Percentiles rank a stretch among this genome's conserved stretches.
Evolutionary conservation across 2,888 invertebrate species (phyloP).

Genomic region (Clitarchus hookeri): DNA sequence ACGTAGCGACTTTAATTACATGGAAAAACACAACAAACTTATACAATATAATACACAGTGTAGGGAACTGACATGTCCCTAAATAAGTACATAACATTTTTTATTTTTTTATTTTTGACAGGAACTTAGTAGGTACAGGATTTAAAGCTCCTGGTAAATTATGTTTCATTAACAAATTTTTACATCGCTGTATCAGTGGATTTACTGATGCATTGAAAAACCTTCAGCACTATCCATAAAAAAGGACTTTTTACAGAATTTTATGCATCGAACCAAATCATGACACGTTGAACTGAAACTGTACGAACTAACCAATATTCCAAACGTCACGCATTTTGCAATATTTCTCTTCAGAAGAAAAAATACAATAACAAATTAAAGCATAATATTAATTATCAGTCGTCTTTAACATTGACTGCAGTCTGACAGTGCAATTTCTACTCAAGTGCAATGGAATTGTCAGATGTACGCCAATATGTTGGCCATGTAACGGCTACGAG

Average conservation of each 20-base stretch:
- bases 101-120: too few relatives aligned
- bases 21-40: too few relatives aligned
- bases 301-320: too few relatives aligned
- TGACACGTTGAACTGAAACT: too few relatives aligned
- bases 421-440: slow-evolving; percentile 8
- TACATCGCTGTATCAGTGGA: background rate
- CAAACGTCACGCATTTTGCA: too few relatives aligned
- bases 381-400: too few relatives aligned
- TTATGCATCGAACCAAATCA: too few relatives aligned
- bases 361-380: too few relatives aligned
- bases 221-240: background rate
- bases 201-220: background rate
- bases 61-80: background rate
- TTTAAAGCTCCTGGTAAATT: background rate
- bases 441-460: background rate
- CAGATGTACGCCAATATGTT: background rate
- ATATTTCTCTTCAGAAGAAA: too few relatives aligned
- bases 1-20: too few relatives aligned
- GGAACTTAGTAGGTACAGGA: background rate
- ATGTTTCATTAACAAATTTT: too few relatives aligned
- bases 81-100: background rate
- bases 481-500: background rate
- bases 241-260: too few relatives aligned
- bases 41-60: background rate
- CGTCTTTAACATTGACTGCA: background rate